Conservation (phyloP, 2,797 vertebrate species). For the Hydrophis major region DNA sequence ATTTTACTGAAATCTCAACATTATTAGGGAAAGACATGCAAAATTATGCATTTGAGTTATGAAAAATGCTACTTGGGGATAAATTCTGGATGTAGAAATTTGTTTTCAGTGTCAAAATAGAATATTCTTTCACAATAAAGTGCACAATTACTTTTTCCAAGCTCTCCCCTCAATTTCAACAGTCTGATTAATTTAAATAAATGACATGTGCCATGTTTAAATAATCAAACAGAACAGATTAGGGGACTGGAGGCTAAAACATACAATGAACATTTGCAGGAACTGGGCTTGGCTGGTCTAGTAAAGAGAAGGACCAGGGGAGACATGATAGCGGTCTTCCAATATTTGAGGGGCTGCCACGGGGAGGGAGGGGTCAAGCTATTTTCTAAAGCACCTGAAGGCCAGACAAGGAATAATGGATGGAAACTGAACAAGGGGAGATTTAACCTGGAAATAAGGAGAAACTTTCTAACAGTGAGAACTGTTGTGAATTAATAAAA, state of each 20-base stretch:
- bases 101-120: neutral
- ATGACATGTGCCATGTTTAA: neutral
- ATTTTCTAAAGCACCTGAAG: too few species aligned
- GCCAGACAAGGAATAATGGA: too few species aligned
- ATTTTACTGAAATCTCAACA: neutral
- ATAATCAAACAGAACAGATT: neutral
- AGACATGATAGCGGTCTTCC: too few species aligned
- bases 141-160: neutral
- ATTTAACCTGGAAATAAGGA: too few species aligned
- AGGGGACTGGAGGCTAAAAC: neutral
- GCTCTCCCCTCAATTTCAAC: neutral
- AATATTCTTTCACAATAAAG: neutral
- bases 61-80: neutral
- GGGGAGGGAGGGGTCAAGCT: too few species aligned
- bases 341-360: too few species aligned
- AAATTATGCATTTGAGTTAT: neutral
- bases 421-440: too few species aligned
- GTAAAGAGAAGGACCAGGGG: too few species aligned
- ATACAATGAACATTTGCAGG: too few species aligned
- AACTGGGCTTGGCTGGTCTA: too few species aligned
- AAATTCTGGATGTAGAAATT: neutral
- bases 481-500: too few species aligned
- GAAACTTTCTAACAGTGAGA: too few species aligned
- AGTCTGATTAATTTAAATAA: neutral
- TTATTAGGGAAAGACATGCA: neutral